phyloP scores from a whole-genome alignment of 2,797 vertebrate species.

The Leptoclinus maculatus region DNA sequence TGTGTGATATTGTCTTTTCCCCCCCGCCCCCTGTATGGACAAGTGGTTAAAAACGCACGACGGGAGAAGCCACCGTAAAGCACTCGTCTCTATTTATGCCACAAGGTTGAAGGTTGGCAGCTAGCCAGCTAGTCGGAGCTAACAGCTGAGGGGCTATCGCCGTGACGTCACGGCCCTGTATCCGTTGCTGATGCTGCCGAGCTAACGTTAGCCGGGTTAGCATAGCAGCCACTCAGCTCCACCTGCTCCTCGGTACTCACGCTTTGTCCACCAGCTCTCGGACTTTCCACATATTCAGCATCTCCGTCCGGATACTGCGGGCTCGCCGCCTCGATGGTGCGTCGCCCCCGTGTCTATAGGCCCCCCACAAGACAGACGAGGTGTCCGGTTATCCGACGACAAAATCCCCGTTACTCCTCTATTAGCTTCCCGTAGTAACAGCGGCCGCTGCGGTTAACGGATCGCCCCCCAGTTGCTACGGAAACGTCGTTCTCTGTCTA shows the following conservation, averaged over 20 bases:
- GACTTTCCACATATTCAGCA: slow-evolving; percentile 99
- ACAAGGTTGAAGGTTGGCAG: slow-evolving; percentile 47
- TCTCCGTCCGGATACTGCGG: slow-evolving; percentile 77
- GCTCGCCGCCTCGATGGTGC: slow-evolving; percentile 77
- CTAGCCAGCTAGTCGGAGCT: slow-evolving; percentile 68
- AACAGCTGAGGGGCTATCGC: slow-evolving; percentile 69
- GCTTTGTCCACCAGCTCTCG: slow-evolving; percentile 98
- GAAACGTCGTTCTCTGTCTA: slow-evolving; percentile 74
- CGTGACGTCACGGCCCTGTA: slow-evolving; percentile 80
- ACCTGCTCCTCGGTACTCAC: slow-evolving; percentile 87
- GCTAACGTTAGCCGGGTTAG: slow-evolving; percentile 37
- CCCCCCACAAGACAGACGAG: slow-evolving; percentile 57
- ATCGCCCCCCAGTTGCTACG: slow-evolving; percentile 80
- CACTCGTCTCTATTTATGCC: background rate
- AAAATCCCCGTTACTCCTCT: slow-evolving; percentile 14
- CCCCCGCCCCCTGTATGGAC: fast-evolving
- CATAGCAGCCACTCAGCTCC: slow-evolving; percentile 40
- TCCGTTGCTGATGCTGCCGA: slow-evolving; percentile 67
- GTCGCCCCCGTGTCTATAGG: slow-evolving; percentile 69
- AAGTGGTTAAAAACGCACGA: fast-evolving
- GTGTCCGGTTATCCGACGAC: slow-evolving; percentile 67
- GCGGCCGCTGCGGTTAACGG: slow-evolving; percentile 67
- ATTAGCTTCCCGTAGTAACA: slow-evolving; percentile 27
- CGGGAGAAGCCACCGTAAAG: fast-evolving
- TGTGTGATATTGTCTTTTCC: background rate